Conservation (phyloP, 2,888 invertebrate species). For the Megaustenia siamemsis region DNA sequence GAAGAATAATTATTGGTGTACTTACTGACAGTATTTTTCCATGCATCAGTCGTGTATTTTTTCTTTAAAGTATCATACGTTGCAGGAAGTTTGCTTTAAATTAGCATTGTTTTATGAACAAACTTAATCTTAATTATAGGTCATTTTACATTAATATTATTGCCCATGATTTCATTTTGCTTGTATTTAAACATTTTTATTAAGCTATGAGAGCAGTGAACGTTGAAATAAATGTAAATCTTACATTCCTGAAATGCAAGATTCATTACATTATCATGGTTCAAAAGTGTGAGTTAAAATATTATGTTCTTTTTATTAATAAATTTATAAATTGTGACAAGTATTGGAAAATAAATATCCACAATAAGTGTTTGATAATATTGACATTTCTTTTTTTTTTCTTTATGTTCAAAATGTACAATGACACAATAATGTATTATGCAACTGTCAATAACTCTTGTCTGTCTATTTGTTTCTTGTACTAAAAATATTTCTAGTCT, state of each 20-base stretch:
- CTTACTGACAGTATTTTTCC: background rate
- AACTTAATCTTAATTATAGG: background rate
- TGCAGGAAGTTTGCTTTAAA: background rate
- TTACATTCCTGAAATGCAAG: conserved; percentile 26
- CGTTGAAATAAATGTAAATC: background rate
- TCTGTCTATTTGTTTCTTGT: background rate
- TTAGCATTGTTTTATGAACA: background rate
- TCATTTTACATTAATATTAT: background rate
- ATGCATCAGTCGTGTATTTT: background rate
- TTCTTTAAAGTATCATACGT: background rate
- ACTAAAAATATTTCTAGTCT: background rate
- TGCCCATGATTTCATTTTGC: background rate
- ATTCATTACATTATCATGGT: background rate
- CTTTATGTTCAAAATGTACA: background rate
- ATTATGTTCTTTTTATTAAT: background rate
- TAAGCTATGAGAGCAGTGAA: background rate
- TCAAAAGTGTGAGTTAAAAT: background rate
- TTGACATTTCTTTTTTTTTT: background rate
- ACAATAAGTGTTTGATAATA: background rate
- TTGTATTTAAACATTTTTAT: background rate
- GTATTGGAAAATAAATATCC: background rate
- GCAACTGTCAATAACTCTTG: conserved; percentile 12
- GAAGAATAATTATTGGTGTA: no score
- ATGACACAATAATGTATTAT: background rate
- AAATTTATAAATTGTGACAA: background rate